Evolutionary conservation across 1,140 invertebrate species (phyloP).

Genomic region (Archivesica marissinica): DNA sequence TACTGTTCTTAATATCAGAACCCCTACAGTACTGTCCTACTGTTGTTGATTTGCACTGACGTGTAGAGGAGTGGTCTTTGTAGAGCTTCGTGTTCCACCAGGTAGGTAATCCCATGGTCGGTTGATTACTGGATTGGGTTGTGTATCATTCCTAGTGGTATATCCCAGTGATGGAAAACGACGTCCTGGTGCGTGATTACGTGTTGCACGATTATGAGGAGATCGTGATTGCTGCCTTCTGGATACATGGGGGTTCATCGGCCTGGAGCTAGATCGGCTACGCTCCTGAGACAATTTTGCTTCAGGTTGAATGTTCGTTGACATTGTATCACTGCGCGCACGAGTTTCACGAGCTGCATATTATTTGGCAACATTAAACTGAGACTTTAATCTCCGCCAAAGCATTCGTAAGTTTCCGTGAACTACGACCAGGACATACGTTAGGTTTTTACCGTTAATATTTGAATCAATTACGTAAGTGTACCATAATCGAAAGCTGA

Average conservation of each 20-base stretch:
- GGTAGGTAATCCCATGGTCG: background rate
- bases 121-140: background rate
- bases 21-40: background rate
- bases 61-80: background rate
- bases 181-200: background rate
- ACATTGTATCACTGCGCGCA: too few species aligned
- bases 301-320: too few species aligned
- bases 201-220: background rate
- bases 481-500: background rate
- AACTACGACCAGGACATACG: too few species aligned
- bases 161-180: background rate
- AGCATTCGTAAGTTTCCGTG: too few species aligned
- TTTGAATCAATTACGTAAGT: background rate
- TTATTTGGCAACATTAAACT: too few species aligned
- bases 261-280: background rate
- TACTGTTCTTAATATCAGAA: background rate
- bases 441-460: too few species aligned
- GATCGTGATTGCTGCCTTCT: background rate
- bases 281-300: too few species aligned
- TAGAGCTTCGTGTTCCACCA: background rate
- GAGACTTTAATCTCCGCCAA: too few species aligned
- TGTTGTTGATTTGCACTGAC: background rate
- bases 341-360: too few species aligned
- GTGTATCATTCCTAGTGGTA: background rate
- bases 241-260: background rate